phyloP scores from a whole-genome alignment of 2,888 invertebrate species.

The Acheta domesticus region DNA sequence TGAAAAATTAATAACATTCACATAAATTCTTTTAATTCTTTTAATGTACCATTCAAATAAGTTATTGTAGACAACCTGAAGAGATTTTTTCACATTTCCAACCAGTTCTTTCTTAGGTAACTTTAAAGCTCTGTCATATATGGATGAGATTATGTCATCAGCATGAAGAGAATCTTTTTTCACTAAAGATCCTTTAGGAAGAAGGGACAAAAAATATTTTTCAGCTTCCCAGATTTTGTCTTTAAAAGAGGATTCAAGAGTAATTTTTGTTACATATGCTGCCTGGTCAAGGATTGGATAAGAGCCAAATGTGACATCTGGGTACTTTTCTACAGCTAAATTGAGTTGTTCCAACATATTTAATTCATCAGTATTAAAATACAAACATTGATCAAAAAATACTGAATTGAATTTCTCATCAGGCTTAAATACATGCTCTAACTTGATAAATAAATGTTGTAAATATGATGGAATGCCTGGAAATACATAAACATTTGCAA shows the following conservation, averaged over 20 bases:
- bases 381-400: conserved; percentile 38
- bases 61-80: neutral
- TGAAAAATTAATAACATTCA: conserved; percentile 46
- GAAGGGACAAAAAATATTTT: conserved; percentile 43
- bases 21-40: neutral
- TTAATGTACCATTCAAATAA: neutral
- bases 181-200: conserved; percentile 37
- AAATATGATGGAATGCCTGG: conserved; percentile 59
- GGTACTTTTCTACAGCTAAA: conserved; percentile 49
- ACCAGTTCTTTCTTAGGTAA: neutral
- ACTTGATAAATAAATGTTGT: conserved; percentile 37
- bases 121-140: neutral
- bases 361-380: conserved; percentile 43
- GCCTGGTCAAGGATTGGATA: conserved; percentile 53
- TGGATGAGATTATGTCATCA: neutral
- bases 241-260: conserved; percentile 50
- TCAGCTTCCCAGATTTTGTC: conserved; percentile 46
- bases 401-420: conserved; percentile 42
- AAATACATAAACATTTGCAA: conserved; percentile 58
- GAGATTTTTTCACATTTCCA: neutral
- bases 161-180: neutral
- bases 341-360: conserved; percentile 47
- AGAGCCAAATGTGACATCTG: conserved; percentile 55
- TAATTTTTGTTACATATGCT: conserved; percentile 54
- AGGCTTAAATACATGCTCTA: conserved; percentile 45